These are phyloP conservation scores for Gisinianus flammeolus DNA, from an alignment of 2,888 invertebrate species.

Conservation along the genomic window DNA sequence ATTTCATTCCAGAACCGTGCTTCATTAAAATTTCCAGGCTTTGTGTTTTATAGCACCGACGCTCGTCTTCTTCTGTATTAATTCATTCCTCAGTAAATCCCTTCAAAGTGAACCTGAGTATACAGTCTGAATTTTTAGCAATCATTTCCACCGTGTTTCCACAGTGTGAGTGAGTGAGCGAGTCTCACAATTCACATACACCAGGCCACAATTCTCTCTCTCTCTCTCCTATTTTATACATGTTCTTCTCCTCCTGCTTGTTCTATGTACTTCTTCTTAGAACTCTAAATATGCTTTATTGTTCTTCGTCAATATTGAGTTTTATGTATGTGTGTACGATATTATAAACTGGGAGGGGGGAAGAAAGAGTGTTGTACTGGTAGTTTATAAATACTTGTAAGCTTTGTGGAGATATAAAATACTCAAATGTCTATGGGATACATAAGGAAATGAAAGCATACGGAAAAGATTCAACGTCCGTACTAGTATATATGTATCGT, in stretches of 20 bases:
- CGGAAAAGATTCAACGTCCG: too few species aligned
- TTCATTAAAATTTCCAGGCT: constrained; percentile 44
- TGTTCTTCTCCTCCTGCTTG: neutral
- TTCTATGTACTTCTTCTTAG: neutral
- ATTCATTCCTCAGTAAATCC: constrained; percentile 22
- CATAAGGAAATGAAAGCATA: too few species aligned
- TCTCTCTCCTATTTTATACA: neutral
- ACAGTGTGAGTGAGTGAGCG: too few species aligned
- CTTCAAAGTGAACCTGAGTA: neutral
- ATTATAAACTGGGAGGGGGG: too few species aligned
- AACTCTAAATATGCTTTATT: neutral
- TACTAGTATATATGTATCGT: too few species aligned
- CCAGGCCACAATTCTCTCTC: constrained; percentile 10
- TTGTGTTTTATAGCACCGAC: constrained; percentile 36
- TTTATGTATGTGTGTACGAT: too few species aligned
- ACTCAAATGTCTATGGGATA: too few species aligned
- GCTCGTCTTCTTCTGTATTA: neutral
- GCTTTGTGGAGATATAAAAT: too few species aligned
- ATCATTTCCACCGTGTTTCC: constrained; percentile 19
- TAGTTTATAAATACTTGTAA: neutral
- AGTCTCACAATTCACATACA: too few species aligned
- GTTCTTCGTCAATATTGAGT: neutral
- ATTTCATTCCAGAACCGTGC: constrained; percentile 41
- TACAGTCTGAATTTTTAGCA: constrained; percentile 1
- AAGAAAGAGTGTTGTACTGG: neutral